Conservation (phyloP, 2,888 invertebrate genomes). For the Diachrysia chrysitis region DNA sequence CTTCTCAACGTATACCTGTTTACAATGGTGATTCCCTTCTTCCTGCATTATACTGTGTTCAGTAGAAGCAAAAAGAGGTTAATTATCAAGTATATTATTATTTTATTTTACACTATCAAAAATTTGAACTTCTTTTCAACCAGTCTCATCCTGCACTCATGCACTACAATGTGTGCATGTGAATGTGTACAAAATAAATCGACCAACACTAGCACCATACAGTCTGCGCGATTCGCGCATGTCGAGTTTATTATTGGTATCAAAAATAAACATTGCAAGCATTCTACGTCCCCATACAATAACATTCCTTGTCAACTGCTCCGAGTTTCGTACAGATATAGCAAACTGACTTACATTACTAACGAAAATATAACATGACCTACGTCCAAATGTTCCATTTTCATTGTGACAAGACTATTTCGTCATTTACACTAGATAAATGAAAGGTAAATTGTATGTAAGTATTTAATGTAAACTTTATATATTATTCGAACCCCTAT, state of each 20-base stretch:
- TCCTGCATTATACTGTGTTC: neutral
- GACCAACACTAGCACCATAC: slow-evolving; percentile 47
- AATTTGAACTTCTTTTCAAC: neutral
- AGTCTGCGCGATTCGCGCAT: slow-evolving; percentile 53
- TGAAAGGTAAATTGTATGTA: neutral
- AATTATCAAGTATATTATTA: too few species aligned
- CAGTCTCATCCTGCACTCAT: neutral
- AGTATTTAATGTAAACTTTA: too few species aligned
- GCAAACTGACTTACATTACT: slow-evolving; percentile 23
- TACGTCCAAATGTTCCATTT: neutral
- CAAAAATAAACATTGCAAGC: slow-evolving; percentile 58
- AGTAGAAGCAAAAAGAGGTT: neutral
- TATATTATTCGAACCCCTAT: too few species aligned
- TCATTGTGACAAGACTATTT: neutral
- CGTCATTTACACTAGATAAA: neutral
- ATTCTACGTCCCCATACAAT: slow-evolving; percentile 51
- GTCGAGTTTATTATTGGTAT: slow-evolving; percentile 60
- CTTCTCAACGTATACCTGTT: neutral
- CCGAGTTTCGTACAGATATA: slow-evolving; percentile 29
- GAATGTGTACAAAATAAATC: slow-evolving; percentile 18
- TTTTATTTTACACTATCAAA: too few species aligned
- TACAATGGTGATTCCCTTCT: neutral
- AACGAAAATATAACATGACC: neutral
- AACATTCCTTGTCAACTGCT: slow-evolving; percentile 42
- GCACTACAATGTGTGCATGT: neutral